Evolutionary conservation across 2,113 vertebrate species (phyloP).

Genomic region (Chiloscyllium plagiosum): DNA sequence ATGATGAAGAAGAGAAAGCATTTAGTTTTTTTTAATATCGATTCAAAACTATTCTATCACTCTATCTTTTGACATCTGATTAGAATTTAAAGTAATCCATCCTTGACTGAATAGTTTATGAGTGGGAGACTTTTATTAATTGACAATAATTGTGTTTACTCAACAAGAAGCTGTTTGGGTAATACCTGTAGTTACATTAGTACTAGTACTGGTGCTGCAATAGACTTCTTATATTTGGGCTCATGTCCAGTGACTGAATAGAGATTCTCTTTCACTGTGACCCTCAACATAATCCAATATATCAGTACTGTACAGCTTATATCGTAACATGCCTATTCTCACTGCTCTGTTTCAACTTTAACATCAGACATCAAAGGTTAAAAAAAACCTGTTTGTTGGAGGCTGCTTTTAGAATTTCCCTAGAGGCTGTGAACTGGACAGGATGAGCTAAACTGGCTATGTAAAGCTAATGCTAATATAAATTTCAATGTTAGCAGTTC

Average conservation of each 20-base stretch:
- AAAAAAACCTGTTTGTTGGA: background rate
- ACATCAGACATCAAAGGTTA: background rate
- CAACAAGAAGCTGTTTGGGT: background rate
- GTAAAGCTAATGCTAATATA: background rate
- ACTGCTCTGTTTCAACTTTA: background rate
- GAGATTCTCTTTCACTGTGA: slow-evolving; percentile 31
- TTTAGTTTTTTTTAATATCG: background rate
- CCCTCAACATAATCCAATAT: background rate
- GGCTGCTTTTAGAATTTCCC: background rate
- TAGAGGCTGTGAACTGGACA: background rate
- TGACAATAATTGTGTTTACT: slow-evolving; percentile 6
- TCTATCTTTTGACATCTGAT: background rate
- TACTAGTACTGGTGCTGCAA: background rate
- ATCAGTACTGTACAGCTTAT: background rate
- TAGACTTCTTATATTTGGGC: background rate
- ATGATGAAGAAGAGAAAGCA: background rate
- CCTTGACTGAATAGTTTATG: slow-evolving; percentile 17
- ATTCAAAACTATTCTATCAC: background rate
- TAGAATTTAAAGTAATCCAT: background rate
- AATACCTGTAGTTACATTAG: background rate
- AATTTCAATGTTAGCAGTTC: background rate
- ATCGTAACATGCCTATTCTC: slow-evolving; percentile 26
- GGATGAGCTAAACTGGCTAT: background rate
- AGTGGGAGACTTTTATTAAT: slow-evolving; percentile 10
- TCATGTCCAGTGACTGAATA: slow-evolving; percentile 1